Evolutionary conservation across 2,113 vertebrate species (phyloP), one percentile per base, ranked within the genome.

Genomic region (Helogale parvula): DNA sequence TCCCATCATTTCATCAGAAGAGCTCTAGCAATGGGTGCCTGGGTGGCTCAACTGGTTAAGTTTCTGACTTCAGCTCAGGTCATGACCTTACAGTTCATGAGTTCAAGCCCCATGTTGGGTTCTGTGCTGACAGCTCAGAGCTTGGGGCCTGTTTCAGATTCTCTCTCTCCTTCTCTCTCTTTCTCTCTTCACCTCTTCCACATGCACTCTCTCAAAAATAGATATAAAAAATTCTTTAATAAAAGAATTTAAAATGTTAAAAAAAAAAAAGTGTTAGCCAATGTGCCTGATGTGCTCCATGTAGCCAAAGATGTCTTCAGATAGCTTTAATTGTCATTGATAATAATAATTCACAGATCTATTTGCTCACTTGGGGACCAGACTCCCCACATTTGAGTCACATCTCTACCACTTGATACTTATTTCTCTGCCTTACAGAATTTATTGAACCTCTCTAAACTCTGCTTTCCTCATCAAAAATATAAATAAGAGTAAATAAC

Each of bases 401-500:
- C 12, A 91, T 12, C 38, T 41, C n/a, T 74, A 63, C 11, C 31
- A 33, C 10, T 50, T 88, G 68, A 38, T 63, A 12, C 8, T 69
- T 63, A 12, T 8, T 69, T 92, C 54, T 41, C 8, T 50, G 35
- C 65, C 71, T 90, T 29, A 35, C 47, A 33, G 47, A 90, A 90
- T 14, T 80, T 47, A 25, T 12, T 89, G 38, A 94, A 85, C 12
- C 7, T 54, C 52, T 88, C 31, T 7, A 12, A 50, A 27, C 38
- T 57, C 3, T 47, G 21, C 17, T 47, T 94, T 86, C 31, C 38
- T 88, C 31, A 81, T 85, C 47, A 83, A 85, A 92, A 82, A 38
- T 65, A 23, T 77, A 93, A 81, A 72, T 87, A 57, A 71, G 41
- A 88, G 66, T 81, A 96, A 89, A 33, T 82, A 88, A 86, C 23